Evolutionary conservation across 2,888 invertebrate genomes (phyloP), one percentile per base, ranked within the genome.

Genomic region (Clostera curtula): DNA sequence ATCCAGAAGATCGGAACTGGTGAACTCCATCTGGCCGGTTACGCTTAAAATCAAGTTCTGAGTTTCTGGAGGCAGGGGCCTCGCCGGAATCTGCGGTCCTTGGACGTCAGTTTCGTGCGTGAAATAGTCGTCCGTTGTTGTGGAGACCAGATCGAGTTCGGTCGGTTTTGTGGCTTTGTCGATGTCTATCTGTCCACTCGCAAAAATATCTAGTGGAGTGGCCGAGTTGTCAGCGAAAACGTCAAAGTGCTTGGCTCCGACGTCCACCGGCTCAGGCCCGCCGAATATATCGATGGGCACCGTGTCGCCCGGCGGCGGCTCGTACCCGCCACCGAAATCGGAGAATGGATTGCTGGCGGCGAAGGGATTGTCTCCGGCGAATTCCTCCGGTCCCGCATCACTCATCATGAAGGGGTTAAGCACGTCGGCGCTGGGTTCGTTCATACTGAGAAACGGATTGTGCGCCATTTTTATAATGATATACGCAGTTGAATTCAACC

Each of bases 11-110:
- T 93, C 91, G 3, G 92, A 91, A 48, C 95, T 95, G 0, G 94
- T 93, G 25, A 93, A 93, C 56, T 96, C 94, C 89, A 95, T 89
- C 29, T 93, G 93, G 2, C 93, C 95, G 17, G 95, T 94, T 1
- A 95, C 95, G 15, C 92, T 93, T 43, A 92, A 86, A 24, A 95
- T 90, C 11, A 96, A 79, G 57, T 94, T 93, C 75, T 95, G 93
- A 0, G 95, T 95, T 67, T 93, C 92, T 38, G 90, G 88, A 0
- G 91, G 89, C 11, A 91, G 87, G 3, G 90, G 89, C 8, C 89
- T 87, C 2, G 85, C 62, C 1, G 86, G 77, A 18, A 86, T 86
- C 2, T 74, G 77, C 8, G 48, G 41, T 21, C 40, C 53, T 6
- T 40, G 38, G 4, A 21, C 23, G 24, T 62, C 60, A 2, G 56